Evolutionary conservation across 1,140 invertebrate genomes (phyloP).

Genomic region (Kradibia gibbosae): DNA sequence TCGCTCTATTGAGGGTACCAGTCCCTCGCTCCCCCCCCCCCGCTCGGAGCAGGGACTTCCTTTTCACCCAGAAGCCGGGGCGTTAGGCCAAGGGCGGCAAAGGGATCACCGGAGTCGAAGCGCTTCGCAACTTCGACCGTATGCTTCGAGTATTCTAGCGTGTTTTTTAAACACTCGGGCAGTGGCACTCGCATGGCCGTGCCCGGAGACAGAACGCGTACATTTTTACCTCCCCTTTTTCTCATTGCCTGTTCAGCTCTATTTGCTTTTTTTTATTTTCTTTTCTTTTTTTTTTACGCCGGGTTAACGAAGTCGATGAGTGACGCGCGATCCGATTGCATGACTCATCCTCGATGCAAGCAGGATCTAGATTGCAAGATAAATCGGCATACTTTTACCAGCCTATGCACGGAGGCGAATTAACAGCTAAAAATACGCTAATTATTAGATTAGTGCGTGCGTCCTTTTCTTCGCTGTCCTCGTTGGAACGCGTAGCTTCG

Average conservation of each 20-base stretch:
- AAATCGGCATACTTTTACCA: constrained; percentile 33
- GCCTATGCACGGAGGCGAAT: not conserved
- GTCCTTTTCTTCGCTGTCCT: not conserved
- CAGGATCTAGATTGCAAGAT: constrained; percentile 44
- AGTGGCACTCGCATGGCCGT: not conserved
- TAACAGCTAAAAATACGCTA: constrained; percentile 12
- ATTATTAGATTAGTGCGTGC: not conserved
- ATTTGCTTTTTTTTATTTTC: not conserved
- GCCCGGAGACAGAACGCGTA: not conserved
- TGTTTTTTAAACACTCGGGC: not conserved
- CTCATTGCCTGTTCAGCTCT: not conserved
- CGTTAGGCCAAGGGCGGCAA: not conserved
- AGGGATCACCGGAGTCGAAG: not conserved
- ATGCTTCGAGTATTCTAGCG: not conserved
- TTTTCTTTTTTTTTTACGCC: not conserved
- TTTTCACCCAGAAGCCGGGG: not conserved
- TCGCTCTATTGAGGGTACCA: too few relatives aligned
- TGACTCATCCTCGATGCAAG: constrained; percentile 39
- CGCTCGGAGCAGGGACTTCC: not conserved
- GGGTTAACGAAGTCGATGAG: constrained; percentile 24
- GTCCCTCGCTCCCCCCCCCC: not conserved
- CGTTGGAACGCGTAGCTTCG: too few relatives aligned
- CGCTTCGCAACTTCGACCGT: too few relatives aligned
- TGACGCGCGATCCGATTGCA: constrained; percentile 29
- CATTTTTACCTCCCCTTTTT: not conserved